A percentile compares a stretch with the other conserved stretches of the same genome.
Conservation (phyloP, 2,113 vertebrate genomes). For the Abramis brama region DNA sequence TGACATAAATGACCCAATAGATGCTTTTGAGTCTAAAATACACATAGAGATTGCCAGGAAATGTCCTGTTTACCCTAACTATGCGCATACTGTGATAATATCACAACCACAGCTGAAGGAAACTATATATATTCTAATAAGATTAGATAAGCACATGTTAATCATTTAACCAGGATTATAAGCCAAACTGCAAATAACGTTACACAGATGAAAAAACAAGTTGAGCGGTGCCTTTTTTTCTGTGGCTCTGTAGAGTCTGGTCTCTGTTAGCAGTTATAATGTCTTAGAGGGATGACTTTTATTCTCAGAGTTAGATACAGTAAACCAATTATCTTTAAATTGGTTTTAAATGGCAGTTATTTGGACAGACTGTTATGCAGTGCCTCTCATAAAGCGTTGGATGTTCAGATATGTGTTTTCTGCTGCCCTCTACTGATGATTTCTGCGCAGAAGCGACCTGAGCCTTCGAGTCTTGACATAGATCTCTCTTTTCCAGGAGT, state of each 20-base stretch:
- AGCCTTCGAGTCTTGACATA: background rate
- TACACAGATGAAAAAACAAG: slow-evolving; percentile 39
- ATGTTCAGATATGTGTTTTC: background rate
- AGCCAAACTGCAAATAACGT: slow-evolving; percentile 25
- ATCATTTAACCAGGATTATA: slow-evolving; percentile 20
- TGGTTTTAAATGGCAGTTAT: slow-evolving; percentile 16
- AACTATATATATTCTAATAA: slow-evolving; percentile 6
- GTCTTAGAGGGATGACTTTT: slow-evolving; percentile 36
- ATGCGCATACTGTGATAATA: slow-evolving; percentile 1
- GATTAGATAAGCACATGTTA: slow-evolving; percentile 17
- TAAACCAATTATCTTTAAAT: slow-evolving; percentile 33
- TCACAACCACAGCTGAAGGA: slow-evolving; percentile 22
- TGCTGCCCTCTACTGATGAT: slow-evolving; percentile 40
- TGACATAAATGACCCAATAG: background rate
- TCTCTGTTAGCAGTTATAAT: slow-evolving; percentile 21
- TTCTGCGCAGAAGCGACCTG: background rate
- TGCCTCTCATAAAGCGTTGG: background rate
- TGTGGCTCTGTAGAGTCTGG: slow-evolving; percentile 14
- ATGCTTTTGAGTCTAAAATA: background rate
- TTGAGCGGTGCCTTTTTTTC: background rate
- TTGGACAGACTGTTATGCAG: background rate
- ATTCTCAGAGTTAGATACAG: slow-evolving; percentile 15
- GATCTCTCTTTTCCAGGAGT: slow-evolving; percentile 78
- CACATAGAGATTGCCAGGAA: background rate
- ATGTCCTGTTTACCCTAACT: background rate